phyloP scores from a whole-genome alignment of 2,113 vertebrate genomes.

The Ceyx cyanopectus region DNA sequence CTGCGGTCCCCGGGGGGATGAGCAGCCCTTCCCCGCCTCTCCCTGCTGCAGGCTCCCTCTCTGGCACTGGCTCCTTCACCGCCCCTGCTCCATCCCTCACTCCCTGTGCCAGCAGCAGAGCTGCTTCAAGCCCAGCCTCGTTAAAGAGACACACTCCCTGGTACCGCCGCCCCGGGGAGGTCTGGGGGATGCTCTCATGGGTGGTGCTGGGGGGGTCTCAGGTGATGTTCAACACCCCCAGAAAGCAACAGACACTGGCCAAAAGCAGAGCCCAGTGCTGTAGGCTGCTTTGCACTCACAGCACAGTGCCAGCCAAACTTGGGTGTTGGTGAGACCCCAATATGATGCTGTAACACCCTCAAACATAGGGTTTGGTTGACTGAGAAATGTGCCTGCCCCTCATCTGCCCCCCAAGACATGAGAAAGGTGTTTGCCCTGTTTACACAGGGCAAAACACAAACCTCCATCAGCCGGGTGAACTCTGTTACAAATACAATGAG shows the following conservation, averaged over 20 bases:
- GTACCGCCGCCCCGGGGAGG: neutral
- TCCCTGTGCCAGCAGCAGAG: slow-evolving; percentile 67
- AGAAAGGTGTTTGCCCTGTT: too few relatives aligned
- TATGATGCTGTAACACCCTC: neutral
- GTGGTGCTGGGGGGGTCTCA: neutral
- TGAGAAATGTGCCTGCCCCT: fast-evolving
- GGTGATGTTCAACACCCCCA: neutral
- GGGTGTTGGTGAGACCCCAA: neutral
- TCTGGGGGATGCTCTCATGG: neutral
- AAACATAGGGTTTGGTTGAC: neutral
- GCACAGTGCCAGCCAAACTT: neutral
- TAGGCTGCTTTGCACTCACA: neutral
- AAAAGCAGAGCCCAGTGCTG: neutral
- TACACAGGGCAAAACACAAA: neutral
- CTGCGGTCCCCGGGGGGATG: neutral
- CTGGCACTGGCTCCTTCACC: slow-evolving; percentile 61
- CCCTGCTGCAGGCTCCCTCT: slow-evolving; percentile 64
- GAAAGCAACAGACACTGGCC: neutral
- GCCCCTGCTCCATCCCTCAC: slow-evolving; percentile 63
- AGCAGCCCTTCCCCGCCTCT: slow-evolving; percentile 3
- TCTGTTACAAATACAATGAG: fast-evolving
- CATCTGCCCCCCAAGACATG: too few relatives aligned
- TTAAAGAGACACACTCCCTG: slow-evolving; percentile 71
- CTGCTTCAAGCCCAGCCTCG: slow-evolving; percentile 71
- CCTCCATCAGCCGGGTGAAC: neutral